A percentile compares a stretch with the other conserved stretches of the same genome.
Conservation (phyloP, 23 tunicate species). For the Halocynthia aurantium region DNA sequence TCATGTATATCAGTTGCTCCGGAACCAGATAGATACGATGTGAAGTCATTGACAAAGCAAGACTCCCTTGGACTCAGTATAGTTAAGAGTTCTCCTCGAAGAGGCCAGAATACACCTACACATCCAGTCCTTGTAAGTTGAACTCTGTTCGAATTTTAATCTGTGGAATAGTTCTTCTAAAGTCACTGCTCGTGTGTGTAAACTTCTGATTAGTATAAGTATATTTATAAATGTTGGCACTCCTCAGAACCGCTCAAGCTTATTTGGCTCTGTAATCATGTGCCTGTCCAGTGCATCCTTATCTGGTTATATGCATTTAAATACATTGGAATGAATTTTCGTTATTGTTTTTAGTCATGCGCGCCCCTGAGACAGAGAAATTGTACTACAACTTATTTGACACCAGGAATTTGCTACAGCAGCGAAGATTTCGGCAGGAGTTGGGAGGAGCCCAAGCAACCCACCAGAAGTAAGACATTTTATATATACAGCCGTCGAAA, state of each 20-base stretch:
- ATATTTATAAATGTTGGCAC: too few relatives aligned
- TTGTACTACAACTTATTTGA: constrained; percentile 26
- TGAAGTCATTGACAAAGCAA: neutral
- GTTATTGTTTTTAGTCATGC: constrained; percentile 24
- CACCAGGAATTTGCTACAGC: constrained; percentile 30
- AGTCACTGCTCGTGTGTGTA: too few relatives aligned
- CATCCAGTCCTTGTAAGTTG: constrained; percentile 12
- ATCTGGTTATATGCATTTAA: neutral
- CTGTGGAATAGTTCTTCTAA: too few relatives aligned
- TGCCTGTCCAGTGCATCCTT: neutral
- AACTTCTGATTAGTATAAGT: too few relatives aligned
- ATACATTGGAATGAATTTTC: neutral
- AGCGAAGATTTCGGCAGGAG: constrained; percentile 34
- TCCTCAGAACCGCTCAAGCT: too few relatives aligned
- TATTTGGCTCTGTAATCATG: too few relatives aligned
- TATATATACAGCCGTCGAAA: neutral
- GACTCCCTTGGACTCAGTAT: constrained; percentile 9
- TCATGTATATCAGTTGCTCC: constrained; percentile 16
- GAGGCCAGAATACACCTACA: neutral
- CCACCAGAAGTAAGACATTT: neutral
- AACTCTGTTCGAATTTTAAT: neutral
- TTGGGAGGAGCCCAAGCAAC: constrained; percentile 27
- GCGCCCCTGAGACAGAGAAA: constrained; percentile 36
- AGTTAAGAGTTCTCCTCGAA: neutral
- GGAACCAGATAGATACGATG: neutral